Evolutionary conservation across 2,888 invertebrate species (phyloP).

Genomic region (Lagria hirta): DNA sequence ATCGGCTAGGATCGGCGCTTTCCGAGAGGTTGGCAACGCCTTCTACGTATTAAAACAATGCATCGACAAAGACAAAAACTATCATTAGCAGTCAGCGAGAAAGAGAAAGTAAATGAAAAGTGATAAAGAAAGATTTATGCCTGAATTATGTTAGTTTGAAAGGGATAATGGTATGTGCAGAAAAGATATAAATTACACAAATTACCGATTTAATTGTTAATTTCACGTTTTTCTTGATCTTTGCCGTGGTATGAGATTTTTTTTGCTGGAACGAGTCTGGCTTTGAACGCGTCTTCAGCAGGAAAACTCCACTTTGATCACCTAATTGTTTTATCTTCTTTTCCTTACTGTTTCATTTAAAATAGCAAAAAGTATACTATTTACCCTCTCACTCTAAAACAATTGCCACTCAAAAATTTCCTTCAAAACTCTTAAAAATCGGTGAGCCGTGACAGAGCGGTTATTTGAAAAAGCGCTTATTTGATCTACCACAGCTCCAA

Average conservation of each 20-base stretch:
- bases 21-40: constrained; percentile 30
- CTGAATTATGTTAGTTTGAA: constrained; percentile 18
- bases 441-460: no score
- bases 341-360: no score
- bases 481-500: no score
- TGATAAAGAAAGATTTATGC: constrained; percentile 20
- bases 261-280: no score
- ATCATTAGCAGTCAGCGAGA: not conserved
- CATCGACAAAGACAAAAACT: constrained; percentile 20
- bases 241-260: constrained; percentile 7
- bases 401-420: no score
- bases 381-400: no score
- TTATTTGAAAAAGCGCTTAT: no score
- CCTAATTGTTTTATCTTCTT: no score
- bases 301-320: no score
- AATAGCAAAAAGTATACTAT: no score
- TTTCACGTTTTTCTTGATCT: constrained; percentile 5
- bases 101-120: constrained; percentile 4
- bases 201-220: constrained; percentile 16
- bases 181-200: constrained; percentile 18
- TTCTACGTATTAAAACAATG: constrained; percentile 26
- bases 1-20: constrained; percentile 28
- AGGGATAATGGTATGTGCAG: constrained; percentile 16
- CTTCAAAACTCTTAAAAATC: no score
- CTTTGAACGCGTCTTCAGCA: no score